Conservation (phyloP, 2,888 invertebrate species). For the Acleris sparsana region DNA sequence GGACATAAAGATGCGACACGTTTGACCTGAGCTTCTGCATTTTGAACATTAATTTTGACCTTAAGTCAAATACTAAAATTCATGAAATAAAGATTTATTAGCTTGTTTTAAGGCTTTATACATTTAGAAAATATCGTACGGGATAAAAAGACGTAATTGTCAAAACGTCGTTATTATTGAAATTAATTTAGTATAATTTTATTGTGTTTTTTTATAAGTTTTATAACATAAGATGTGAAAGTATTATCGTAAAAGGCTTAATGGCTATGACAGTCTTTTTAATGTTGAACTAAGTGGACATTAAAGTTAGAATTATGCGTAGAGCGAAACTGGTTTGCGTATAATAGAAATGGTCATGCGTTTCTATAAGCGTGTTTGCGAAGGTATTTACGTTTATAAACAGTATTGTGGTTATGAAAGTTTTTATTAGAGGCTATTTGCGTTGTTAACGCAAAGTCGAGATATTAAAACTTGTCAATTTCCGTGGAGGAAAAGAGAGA, state of each 20-base stretch:
- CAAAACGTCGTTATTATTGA: background rate
- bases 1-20: too few relatives aligned
- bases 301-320: conserved; percentile 32
- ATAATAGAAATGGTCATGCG: conserved; percentile 34
- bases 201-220: conserved; percentile 14
- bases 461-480: too few relatives aligned
- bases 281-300: conserved; percentile 21
- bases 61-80: too few relatives aligned
- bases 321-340: conserved; percentile 23
- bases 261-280: conserved; percentile 29
- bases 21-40: too few relatives aligned
- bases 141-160: background rate
- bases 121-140: background rate
- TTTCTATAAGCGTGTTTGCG: conserved; percentile 12
- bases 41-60: too few relatives aligned
- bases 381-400: background rate
- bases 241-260: conserved; percentile 20
- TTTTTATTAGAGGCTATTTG: too few relatives aligned
- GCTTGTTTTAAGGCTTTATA: too few relatives aligned
- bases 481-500: too few relatives aligned
- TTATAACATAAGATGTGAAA: conserved; percentile 28
- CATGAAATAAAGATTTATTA: too few relatives aligned
- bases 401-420: conserved; percentile 6
- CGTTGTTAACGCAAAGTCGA: too few relatives aligned
- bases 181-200: conserved; percentile 20